phyloP scores from a whole-genome alignment of 2,113 vertebrate genomes.

The Poeciliopsis turrubarensis region DNA sequence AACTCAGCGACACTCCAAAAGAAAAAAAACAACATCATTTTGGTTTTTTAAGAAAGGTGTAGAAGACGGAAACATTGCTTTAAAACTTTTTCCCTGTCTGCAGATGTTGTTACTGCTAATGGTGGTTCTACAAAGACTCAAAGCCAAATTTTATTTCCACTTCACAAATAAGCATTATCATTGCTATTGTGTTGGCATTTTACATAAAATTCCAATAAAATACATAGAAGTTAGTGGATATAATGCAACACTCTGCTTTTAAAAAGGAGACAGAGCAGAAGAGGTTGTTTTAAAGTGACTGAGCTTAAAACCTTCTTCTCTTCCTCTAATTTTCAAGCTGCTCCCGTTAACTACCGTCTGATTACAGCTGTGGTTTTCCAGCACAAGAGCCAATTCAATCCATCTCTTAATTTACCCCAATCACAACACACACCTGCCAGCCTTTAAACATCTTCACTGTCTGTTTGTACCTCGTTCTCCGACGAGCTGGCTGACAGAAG shows the following conservation, averaged over 20 bases:
- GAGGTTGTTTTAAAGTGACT: background rate
- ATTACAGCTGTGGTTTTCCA: constrained; percentile 33
- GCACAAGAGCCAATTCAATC: constrained; percentile 10
- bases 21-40: too few species aligned
- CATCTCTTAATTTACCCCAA: constrained; percentile 13
- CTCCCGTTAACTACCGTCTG: constrained; percentile 55
- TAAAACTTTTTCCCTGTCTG: too few species aligned
- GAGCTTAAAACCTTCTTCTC: background rate
- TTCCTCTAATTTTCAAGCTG: constrained; percentile 2
- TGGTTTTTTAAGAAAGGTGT: too few species aligned
- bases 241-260: background rate
- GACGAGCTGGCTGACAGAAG: constrained; percentile 97
- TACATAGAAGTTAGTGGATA: background rate
- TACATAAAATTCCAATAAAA: background rate
- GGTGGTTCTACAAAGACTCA: background rate
- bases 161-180: background rate
- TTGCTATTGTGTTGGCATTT: background rate
- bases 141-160: background rate
- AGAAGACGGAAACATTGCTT: too few species aligned
- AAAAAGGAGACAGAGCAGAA: background rate
- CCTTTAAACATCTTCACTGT: background rate
- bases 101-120: background rate
- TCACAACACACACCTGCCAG: background rate
- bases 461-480: constrained; percentile 90
- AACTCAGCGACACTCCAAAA: too few species aligned